Evolutionary conservation across 2,888 invertebrate species (phyloP).

Genomic region (Anagyrus pseudococci): DNA sequence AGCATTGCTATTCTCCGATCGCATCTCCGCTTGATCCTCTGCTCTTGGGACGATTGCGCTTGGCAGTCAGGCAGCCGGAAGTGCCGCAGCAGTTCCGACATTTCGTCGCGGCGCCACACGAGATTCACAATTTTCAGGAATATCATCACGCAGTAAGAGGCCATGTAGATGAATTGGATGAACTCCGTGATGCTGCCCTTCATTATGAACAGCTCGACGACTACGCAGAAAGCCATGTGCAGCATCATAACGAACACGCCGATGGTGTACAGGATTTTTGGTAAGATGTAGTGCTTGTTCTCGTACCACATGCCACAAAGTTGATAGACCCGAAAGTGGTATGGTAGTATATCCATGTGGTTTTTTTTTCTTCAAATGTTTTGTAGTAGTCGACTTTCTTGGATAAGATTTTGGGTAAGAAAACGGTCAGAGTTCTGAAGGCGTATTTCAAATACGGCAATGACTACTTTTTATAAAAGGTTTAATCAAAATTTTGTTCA

Average conservation of each 20-base stretch:
- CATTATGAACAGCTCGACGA: slow-evolving; percentile 1
- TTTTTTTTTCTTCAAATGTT: no score
- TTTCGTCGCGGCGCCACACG: background rate
- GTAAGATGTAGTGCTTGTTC: background rate
- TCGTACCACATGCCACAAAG: slow-evolving; percentile 15
- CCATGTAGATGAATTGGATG: slow-evolving; percentile 15
- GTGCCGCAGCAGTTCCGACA: slow-evolving; percentile 4
- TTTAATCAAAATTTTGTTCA: no score
- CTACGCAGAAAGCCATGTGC: slow-evolving; percentile 1
- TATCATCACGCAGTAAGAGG: slow-evolving; percentile 8
- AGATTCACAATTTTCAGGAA: slow-evolving; percentile 16
- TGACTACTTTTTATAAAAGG: no score
- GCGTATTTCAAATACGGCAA: no score
- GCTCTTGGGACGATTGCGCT: slow-evolving; percentile 16
- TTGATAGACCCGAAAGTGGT: slow-evolving; percentile 1
- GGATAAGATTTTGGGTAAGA: no score
- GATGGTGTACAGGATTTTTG: background rate
- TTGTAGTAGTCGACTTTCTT: no score
- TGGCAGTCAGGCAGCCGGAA: slow-evolving; percentile 2
- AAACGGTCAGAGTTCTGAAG: no score
- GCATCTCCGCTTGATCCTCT: background rate
- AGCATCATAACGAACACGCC: background rate
- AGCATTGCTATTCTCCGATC: background rate
- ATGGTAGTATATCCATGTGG: slow-evolving; percentile 21
- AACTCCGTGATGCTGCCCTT: slow-evolving; percentile 13